phyloP scores from a whole-genome alignment of 1,140 invertebrate genomes.

The Heliconius melpomene region DNA sequence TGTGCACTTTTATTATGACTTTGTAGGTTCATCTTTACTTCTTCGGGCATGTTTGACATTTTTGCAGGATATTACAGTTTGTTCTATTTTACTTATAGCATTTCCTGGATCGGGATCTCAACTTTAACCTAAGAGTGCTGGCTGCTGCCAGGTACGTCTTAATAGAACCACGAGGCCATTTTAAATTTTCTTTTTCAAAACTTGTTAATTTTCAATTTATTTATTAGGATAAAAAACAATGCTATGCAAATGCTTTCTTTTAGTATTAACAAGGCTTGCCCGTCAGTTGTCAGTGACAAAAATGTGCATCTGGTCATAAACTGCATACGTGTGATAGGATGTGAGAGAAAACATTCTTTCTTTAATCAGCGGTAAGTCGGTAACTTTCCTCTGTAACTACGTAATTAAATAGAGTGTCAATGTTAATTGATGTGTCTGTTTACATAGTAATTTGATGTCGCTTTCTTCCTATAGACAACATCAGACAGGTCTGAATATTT shows the following conservation, averaged over 20 bases:
- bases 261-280: neutral
- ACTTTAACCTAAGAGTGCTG: neutral
- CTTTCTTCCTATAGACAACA: neutral
- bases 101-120: no score
- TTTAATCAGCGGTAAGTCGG: neutral
- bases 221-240: no score
- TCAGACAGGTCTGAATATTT: no score
- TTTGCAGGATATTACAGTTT: no score
- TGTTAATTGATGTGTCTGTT: constrained; percentile 6
- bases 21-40: no score
- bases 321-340: neutral
- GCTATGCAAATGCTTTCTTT: neutral
- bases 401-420: constrained; percentile 1
- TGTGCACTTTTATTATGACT: no score
- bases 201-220: neutral
- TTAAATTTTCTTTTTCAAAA: neutral
- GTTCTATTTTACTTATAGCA: no score
- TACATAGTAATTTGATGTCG: neutral
- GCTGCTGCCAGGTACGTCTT: neutral
- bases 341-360: constrained; percentile 11
- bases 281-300: neutral
- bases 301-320: neutral
- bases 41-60: no score
- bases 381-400: constrained; percentile 7
- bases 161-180: neutral